Percentiles rank a stretch among this genome's conserved stretches.
These are phyloP conservation scores for Furcifer pardalis DNA, from an alignment of 2,797 vertebrate genomes.

Conservation along the genomic window DNA sequence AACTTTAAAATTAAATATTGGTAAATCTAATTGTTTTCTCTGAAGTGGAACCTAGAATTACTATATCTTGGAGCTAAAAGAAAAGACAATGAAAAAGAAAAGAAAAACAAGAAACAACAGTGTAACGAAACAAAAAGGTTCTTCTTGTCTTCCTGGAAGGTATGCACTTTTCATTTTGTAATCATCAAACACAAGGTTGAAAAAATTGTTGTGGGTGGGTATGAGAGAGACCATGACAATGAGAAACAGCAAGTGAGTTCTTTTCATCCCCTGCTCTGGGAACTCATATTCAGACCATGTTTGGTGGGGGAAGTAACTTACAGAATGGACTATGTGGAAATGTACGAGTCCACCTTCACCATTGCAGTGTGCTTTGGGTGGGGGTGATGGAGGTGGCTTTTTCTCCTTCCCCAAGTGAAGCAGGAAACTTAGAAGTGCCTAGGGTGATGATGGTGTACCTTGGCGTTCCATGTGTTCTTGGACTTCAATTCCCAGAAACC, in stretches of 20 bases:
- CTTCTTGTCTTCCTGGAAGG: neutral
- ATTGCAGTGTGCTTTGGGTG: no score
- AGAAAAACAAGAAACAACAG: neutral
- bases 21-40: constrained; percentile 70
- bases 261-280: neutral
- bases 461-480: no score
- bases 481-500: no score
- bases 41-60: constrained; percentile 62
- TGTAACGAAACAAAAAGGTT: neutral
- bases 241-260: neutral
- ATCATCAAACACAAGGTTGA: neutral
- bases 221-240: neutral
- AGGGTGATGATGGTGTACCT: no score
- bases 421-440: no score
- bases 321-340: neutral
- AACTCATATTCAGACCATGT: neutral
- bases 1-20: constrained; percentile 72
- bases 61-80: constrained; percentile 52
- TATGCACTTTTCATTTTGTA: neutral
- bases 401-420: no score
- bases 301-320: neutral
- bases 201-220: neutral
- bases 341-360: no score
- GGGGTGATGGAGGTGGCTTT: no score
- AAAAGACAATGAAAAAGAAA: neutral